phyloP scores from a whole-genome alignment of 2,113 vertebrate genomes.

The Manacus vitellinus region DNA sequence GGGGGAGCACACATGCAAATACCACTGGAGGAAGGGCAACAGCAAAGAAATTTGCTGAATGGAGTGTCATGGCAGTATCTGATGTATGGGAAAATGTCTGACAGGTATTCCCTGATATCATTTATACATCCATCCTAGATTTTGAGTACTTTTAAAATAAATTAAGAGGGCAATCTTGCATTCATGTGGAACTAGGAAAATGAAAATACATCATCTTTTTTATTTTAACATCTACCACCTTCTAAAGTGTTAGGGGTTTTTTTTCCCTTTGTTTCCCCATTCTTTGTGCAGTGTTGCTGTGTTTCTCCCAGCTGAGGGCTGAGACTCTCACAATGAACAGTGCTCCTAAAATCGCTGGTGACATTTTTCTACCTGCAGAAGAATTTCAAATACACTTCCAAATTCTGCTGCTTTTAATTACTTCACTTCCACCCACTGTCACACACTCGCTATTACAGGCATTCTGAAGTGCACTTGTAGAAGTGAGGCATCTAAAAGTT shows the following conservation, averaged over 20 bases:
- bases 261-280: neutral
- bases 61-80: neutral
- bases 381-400: conserved; percentile 17
- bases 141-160: neutral
- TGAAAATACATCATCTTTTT: neutral
- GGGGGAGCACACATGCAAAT: neutral
- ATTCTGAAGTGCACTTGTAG: neutral
- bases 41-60: neutral
- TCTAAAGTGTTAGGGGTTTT: neutral
- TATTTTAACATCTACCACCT: neutral
- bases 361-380: conserved; percentile 13
- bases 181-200: neutral
- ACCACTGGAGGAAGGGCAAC: neutral
- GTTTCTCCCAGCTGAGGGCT: neutral
- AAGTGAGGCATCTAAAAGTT: neutral
- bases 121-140: neutral
- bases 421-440: conserved; percentile 24
- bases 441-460: neutral
- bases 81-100: neutral
- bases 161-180: neutral
- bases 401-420: conserved; percentile 40
- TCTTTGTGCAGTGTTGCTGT: neutral
- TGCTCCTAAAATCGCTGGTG: neutral
- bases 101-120: neutral
- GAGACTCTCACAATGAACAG: neutral